Evolutionary conservation across 2,113 vertebrate species (phyloP).

Genomic region (Egretta garzetta): DNA sequence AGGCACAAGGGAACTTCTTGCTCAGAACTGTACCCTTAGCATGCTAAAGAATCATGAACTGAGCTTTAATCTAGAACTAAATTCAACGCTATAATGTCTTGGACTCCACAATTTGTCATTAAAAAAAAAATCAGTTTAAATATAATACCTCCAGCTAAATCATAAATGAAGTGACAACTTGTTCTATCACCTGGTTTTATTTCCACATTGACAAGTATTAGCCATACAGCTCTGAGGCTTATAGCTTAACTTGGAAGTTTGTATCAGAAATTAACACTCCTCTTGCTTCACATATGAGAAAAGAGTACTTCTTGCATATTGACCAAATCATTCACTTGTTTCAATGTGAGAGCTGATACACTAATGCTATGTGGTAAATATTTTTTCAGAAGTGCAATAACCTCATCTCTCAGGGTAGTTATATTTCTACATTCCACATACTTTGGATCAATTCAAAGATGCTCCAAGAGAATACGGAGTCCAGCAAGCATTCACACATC

Average conservation of each 20-base stretch:
- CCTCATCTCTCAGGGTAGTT: background rate
- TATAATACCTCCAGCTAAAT: background rate
- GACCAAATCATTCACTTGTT: background rate
- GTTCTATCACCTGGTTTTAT: background rate
- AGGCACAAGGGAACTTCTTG: conserved; percentile 6
- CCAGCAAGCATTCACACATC: background rate
- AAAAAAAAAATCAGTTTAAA: background rate
- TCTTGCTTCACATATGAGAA: background rate
- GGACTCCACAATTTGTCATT: background rate
- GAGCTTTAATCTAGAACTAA: background rate
- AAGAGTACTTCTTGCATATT: background rate
- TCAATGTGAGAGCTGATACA: background rate
- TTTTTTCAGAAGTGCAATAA: background rate
- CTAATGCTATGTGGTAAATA: background rate
- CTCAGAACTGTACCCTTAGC: background rate
- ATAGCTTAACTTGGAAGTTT: background rate
- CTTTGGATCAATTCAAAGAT: background rate
- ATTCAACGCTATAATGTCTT: background rate
- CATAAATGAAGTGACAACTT: background rate
- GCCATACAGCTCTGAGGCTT: background rate
- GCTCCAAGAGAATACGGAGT: background rate
- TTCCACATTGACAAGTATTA: background rate
- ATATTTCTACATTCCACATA: background rate
- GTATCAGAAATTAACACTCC: background rate
- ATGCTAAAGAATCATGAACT: background rate